These are phyloP conservation scores for Gymnothorax reevesii DNA, from an alignment of 2,797 vertebrate species.

Conservation along the genomic window DNA sequence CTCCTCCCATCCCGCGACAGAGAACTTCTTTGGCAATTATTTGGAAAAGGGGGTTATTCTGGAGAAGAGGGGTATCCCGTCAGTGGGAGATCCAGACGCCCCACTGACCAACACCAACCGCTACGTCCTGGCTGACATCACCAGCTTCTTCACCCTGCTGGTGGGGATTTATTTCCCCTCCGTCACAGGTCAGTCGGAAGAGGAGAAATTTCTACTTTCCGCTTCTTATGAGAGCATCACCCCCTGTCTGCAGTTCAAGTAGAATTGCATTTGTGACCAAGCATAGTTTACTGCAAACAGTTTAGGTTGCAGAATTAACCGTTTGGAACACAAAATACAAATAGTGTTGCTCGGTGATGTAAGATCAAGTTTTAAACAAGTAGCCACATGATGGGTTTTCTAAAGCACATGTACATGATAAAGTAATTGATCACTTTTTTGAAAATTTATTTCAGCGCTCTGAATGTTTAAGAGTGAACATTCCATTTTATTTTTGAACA, in stretches of 20 bases:
- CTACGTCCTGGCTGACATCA: constrained; percentile 93
- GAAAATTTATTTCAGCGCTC: no score
- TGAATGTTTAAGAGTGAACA: no score
- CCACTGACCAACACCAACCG: constrained; percentile 79
- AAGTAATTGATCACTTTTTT: no score
- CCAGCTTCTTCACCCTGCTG: constrained; percentile 92
- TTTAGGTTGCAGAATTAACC: no score
- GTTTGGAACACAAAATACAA: no score
- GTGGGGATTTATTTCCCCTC: constrained; percentile 98
- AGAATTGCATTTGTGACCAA: no score
- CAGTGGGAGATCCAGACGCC: constrained; percentile 64
- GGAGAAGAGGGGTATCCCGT: constrained; percentile 67
- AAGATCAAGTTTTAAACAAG: no score
- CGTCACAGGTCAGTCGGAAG: constrained; percentile 82
- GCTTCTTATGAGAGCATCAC: background rate
- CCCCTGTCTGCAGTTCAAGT: background rate
- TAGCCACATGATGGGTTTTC: no score
- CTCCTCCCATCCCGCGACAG: constrained; percentile 60
- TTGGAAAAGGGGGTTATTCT: constrained; percentile 85
- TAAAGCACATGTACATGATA: no score
- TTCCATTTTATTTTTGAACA: no score
- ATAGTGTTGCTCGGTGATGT: no score
- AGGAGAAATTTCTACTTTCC: background rate
- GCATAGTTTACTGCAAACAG: no score
- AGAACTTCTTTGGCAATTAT: constrained; percentile 90